These are phyloP conservation scores for Drosophila lacteicornis DNA, from an alignment of 1,140 invertebrate species.

Conservation along the genomic window DNA sequence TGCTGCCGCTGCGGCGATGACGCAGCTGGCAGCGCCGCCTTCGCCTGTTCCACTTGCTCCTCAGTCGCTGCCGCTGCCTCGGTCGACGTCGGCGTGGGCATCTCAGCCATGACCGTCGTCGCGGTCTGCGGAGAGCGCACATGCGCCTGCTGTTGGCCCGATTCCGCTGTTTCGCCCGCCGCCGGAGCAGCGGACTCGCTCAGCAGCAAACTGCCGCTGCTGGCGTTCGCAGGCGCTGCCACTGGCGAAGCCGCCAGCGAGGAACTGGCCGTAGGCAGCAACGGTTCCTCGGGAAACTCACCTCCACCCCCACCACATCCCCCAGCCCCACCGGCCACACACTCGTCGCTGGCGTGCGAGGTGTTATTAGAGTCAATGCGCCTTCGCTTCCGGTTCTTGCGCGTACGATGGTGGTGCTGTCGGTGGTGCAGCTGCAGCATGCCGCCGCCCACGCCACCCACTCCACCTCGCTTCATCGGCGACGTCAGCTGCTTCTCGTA, in stretches of 20 bases:
- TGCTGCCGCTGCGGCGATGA: slow-evolving; percentile 51
- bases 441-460: slow-evolving; percentile 38
- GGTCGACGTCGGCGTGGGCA: slow-evolving; percentile 49
- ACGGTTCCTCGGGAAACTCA: slow-evolving; percentile 37
- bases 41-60: slow-evolving; percentile 57
- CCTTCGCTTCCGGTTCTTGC: slow-evolving; percentile 82
- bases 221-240: slow-evolving; percentile 38
- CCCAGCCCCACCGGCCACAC: slow-evolving; percentile 27
- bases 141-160: slow-evolving; percentile 71
- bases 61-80: slow-evolving; percentile 32
- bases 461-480: slow-evolving; percentile 65
- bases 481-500: slow-evolving; percentile 90
- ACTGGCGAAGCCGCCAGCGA: slow-evolving; percentile 65
- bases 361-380: slow-evolving; percentile 70
- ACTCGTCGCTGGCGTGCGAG: slow-evolving; percentile 61
- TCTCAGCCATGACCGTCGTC: slow-evolving; percentile 54
- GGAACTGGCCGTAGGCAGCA: slow-evolving; percentile 47
- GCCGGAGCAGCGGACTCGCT: slow-evolving; percentile 66
- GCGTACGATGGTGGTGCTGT: slow-evolving; percentile 78
- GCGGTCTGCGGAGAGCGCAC: slow-evolving; percentile 67
- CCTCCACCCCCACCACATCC: slow-evolving; percentile 35
- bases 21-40: slow-evolving; percentile 22
- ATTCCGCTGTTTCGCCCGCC: slow-evolving; percentile 66
- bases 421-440: slow-evolving; percentile 58
- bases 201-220: slow-evolving; percentile 45